Conservation (phyloP, 64 coral and sea anemone species). For the Acropora tenuis region DNA sequence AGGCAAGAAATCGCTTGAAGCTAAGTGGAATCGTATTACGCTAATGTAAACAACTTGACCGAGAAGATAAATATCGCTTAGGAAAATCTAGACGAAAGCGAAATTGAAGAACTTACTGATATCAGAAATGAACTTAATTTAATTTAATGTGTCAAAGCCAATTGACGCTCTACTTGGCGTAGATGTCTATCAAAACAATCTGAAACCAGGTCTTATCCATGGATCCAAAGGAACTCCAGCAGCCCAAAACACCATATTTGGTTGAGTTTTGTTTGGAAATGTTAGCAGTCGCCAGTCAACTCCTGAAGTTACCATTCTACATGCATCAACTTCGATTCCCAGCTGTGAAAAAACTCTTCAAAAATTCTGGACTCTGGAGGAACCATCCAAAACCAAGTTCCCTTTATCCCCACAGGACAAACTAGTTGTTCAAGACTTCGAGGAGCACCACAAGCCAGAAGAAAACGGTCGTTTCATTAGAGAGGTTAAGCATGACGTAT, state of each 20-base stretch:
- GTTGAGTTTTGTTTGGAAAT: conserved; percentile 31
- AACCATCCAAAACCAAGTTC: conserved; percentile 24
- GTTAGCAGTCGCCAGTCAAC: not conserved
- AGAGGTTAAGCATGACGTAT: too few species aligned
- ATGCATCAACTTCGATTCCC: not conserved
- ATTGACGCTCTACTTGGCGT: not conserved
- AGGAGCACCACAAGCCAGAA: conserved; percentile 17
- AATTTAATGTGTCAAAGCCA: conserved; percentile 41
- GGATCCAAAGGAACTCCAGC: conserved; percentile 56
- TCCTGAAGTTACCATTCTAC: not conserved
- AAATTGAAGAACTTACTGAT: conserved; percentile 12
- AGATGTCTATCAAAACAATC: not conserved
- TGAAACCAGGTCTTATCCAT: conserved; percentile 44
- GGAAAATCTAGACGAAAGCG: not conserved
- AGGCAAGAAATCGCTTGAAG: conserved; percentile 8
- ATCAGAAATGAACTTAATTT: conserved; percentile 23
- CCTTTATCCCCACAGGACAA: conserved; percentile 48
- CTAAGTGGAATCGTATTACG: not conserved
- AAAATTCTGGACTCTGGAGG: conserved; percentile 38
- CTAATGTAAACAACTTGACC: not conserved
- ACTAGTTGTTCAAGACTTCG: conserved; percentile 19
- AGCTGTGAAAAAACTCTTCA: not conserved
- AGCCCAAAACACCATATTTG: conserved; percentile 45
- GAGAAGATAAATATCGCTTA: not conserved
- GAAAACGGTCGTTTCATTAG: conserved; percentile 15